Conservation (phyloP, 2,113 vertebrate genomes). For the Arizona elegans region DNA sequence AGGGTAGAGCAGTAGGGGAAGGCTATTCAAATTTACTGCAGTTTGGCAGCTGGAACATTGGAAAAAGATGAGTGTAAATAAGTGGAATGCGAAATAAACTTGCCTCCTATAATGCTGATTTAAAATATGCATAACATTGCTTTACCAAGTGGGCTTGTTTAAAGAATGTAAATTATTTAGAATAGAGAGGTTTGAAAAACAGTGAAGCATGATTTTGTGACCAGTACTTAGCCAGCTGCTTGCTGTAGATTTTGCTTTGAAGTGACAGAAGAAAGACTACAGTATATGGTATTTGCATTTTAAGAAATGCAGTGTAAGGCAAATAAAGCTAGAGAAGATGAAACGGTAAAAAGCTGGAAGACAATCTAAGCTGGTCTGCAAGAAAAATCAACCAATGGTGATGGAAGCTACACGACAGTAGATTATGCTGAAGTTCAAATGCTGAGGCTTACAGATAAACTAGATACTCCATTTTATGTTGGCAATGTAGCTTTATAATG, state of each 20-base stretch:
- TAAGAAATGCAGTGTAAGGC: neutral
- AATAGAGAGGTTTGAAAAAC: rapidly evolving
- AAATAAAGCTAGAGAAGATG: neutral
- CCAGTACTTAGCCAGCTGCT: neutral
- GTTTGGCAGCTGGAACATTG: constrained; percentile 55
- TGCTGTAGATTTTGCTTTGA: neutral
- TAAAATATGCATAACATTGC: constrained; percentile 33
- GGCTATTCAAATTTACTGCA: constrained; percentile 59
- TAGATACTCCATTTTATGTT: neutral
- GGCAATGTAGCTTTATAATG: neutral
- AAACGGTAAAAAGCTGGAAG: neutral
- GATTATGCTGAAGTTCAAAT: neutral
- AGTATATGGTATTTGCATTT: neutral
- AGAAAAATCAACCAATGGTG: neutral
- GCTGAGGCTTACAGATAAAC: neutral
- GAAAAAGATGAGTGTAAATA: constrained; percentile 58
- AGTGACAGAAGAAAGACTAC: neutral
- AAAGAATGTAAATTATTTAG: constrained; percentile 15
- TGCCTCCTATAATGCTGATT: constrained; percentile 63
- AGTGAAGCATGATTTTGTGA: rapidly evolving
- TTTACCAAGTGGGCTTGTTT: neutral
- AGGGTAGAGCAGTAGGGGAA: constrained; percentile 59
- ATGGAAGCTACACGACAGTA: neutral
- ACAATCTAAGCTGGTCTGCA: neutral
- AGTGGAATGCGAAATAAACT: constrained; percentile 64